Evolutionary conservation across 2,797 vertebrate genomes (phyloP), one percentile per base, ranked within the genome.

Genomic region (Phataginus tetradactyla): DNA sequence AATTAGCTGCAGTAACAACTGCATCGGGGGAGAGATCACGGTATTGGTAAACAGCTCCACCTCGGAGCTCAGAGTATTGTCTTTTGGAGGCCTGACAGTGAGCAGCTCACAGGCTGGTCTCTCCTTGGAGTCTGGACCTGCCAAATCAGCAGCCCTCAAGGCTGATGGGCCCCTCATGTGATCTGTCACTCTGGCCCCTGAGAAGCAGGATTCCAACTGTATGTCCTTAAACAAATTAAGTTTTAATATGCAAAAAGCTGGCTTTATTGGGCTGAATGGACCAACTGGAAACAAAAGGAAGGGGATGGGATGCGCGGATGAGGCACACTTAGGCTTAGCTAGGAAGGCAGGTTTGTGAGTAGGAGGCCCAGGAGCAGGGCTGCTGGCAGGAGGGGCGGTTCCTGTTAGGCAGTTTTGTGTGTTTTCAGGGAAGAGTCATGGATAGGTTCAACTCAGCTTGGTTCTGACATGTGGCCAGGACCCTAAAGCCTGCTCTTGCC

Each of bases 1-100:
- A 99, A 99, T 99, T 99, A 99, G 99, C 99, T 99, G 98, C 98
- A 99, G 99, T 98, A 98, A 99, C 98, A 98, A 98, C 98, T 98
- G 99, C 99, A 99, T 99, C 99, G 99, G 98, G 98, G 99, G 99
- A 99, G 99, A 99, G 98, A 99, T 99, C 98, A 97, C 71, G 7
- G 97, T 98, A 99, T 98, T 98, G 98, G 98, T 98, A 98, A 99
- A 98, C 98, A 98, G 97, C 98, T 98, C 98, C 98, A 99, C 99
- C 98, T 99, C 98, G 98, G 99, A 99, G 99, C 97, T 98, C 98
- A 98, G 96, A 96, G 97, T 96, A 97, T 98, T 98, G 99, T 99
- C 98, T 99, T 98, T 98, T 99, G 99, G 99, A 99, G 98, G 98
- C 95, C 94, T 97, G 98, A 98, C 99, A 99, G 98, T 98, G 98